Conservation (phyloP, 2,797 vertebrate genomes). For the Helostoma temminkii region DNA sequence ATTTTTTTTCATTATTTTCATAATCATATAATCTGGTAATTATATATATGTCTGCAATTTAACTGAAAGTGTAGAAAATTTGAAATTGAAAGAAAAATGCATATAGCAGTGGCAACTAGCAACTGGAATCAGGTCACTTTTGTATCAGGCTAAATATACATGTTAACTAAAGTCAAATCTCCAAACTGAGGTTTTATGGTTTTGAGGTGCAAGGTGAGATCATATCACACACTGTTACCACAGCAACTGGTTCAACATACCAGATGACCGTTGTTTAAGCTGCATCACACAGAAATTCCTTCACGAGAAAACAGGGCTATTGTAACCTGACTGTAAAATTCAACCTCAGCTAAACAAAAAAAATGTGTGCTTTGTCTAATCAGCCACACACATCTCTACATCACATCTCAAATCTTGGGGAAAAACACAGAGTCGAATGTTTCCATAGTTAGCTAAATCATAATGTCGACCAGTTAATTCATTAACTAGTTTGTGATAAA, state of each 20-base stretch:
- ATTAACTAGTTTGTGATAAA: background rate
- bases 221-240: constrained; percentile 51
- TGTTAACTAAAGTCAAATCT: constrained; percentile 5
- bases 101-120: background rate
- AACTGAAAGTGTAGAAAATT: too few relatives aligned
- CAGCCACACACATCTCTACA: background rate
- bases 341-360: constrained; percentile 10
- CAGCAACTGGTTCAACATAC: constrained; percentile 52
- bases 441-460: background rate
- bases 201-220: constrained; percentile 47
- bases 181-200: constrained; percentile 18
- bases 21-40: too few relatives aligned
- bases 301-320: constrained; percentile 21
- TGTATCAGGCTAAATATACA: background rate
- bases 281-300: constrained; percentile 35
- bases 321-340: background rate
- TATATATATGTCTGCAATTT: too few relatives aligned
- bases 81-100: background rate
- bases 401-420: background rate
- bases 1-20: too few relatives aligned
- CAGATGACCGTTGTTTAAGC: constrained; percentile 7
- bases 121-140: background rate
- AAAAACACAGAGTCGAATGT: too few relatives aligned
- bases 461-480: background rate
- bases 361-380: background rate